These are phyloP conservation scores for Zootoca vivipara DNA, from an alignment of 2,113 vertebrate genomes.

Conservation along the genomic window DNA sequence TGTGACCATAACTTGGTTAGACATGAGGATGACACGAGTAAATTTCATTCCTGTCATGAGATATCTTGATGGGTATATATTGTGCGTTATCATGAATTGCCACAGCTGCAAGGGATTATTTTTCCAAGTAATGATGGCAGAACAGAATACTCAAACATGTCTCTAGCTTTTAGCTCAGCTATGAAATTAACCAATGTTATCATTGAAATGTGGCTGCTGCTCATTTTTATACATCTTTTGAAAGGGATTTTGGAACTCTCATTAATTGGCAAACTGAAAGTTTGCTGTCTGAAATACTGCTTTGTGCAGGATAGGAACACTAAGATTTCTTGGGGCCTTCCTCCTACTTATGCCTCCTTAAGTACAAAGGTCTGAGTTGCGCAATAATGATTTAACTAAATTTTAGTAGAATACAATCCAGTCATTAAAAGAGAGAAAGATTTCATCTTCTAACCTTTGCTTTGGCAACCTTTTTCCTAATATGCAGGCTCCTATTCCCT, in stretches of 20 bases:
- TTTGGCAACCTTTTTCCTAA: neutral
- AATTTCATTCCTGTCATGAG: constrained; percentile 75
- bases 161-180: constrained; percentile 69
- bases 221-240: neutral
- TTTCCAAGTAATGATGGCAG: constrained; percentile 69
- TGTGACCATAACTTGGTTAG: constrained; percentile 63
- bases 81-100: constrained; percentile 72
- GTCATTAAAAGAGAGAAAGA: no score
- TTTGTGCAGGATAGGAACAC: neutral
- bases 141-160: constrained; percentile 68
- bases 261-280: constrained; percentile 47
- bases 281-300: constrained; percentile 39
- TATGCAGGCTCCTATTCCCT: neutral
- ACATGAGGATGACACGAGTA: constrained; percentile 69
- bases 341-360: neutral
- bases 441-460: neutral
- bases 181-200: constrained; percentile 70
- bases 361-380: neutral
- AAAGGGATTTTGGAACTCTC: constrained; percentile 34
- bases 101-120: constrained; percentile 74
- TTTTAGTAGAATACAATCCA: no score
- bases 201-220: constrained; percentile 18
- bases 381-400: neutral
- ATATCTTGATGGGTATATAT: constrained; percentile 76
- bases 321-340: neutral